These are phyloP conservation scores for Arctia plantaginis DNA, from an alignment of 2,888 invertebrate species.

Conservation along the genomic window DNA sequence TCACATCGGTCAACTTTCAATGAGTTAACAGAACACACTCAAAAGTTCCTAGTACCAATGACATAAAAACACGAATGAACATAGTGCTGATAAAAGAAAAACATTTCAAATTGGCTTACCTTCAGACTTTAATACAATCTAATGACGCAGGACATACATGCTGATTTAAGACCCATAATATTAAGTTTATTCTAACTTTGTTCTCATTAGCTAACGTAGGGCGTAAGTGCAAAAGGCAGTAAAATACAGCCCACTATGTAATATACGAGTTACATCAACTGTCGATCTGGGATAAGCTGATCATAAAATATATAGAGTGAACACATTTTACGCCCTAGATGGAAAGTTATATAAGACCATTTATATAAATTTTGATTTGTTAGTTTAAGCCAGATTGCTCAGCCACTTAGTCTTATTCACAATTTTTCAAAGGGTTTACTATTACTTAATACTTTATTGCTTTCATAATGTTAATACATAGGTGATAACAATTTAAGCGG, in stretches of 20 bases:
- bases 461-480: too few species aligned
- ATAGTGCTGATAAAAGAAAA: neutral
- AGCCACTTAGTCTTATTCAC: neutral
- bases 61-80: neutral
- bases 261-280: slow-evolving; percentile 60
- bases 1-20: too few species aligned
- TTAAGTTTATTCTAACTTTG: slow-evolving; percentile 20
- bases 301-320: slow-evolving; percentile 62
- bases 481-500: too few species aligned
- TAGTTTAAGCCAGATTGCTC: neutral
- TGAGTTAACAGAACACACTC: too few species aligned
- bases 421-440: neutral
- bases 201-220: slow-evolving; percentile 51
- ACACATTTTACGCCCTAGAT: slow-evolving; percentile 35
- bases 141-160: neutral
- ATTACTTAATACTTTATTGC: too few species aligned
- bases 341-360: slow-evolving; percentile 33
- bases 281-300: slow-evolving; percentile 56
- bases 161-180: slow-evolving; percentile 3
- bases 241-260: slow-evolving; percentile 49
- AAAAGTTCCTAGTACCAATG: too few species aligned
- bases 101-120: neutral
- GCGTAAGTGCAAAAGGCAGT: slow-evolving; percentile 49
- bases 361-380: neutral
- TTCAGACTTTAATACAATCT: neutral